Evolutionary conservation across 92 coral and sea anemone species (phyloP), one percentile per base, ranked within the genome.

Genomic region (Zoanthus gigantus): DNA sequence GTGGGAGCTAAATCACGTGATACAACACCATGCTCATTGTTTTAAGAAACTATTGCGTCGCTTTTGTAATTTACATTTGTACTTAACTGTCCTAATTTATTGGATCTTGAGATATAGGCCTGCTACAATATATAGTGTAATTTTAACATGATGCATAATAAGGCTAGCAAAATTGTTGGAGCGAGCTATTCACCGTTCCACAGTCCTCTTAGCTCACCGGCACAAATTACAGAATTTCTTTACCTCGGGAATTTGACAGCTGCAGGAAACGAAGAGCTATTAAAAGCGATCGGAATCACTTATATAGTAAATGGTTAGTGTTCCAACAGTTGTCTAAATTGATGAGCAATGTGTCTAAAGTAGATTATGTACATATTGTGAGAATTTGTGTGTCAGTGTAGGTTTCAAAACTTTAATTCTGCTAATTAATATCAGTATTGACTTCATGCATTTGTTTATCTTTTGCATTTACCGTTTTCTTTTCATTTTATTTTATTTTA

Each of bases 211-310:
- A 85, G 86, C 23, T 76, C 85, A 14, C 90, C 94, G 73, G 92
- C 93, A 65, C 88, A 93, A 73, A 93, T 96, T 17, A 96, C 97
- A 32, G 98, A 95, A 11, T 94, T 82, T 74, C 92, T 96, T 18
- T 96, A 69, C 78, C 92, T 96, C 1, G 95, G 99, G 17, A 94
- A 96, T 66, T 86, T 92, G 17, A 86, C 92, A 10, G 96, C 92
- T n/a, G 95, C 98, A 0, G 88, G 78, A 83, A 91, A 90, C 57
- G 96, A 96, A 63, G 90, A 87, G 4, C 58, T 89, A 68, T 95
- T 96, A 16, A 84, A 83, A 63, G 78, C 93, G 57, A 86, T 85
- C 42, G 92, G 96, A 88, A 96, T 96, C 10, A 95, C 95, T 2
- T 84, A 92, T 48, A 92, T 96, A 16, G 89, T 96, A 9, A 96